These are phyloP conservation scores for Cebidichthys violaceus DNA, from an alignment of 2,113 vertebrate species.

Conservation along the genomic window DNA sequence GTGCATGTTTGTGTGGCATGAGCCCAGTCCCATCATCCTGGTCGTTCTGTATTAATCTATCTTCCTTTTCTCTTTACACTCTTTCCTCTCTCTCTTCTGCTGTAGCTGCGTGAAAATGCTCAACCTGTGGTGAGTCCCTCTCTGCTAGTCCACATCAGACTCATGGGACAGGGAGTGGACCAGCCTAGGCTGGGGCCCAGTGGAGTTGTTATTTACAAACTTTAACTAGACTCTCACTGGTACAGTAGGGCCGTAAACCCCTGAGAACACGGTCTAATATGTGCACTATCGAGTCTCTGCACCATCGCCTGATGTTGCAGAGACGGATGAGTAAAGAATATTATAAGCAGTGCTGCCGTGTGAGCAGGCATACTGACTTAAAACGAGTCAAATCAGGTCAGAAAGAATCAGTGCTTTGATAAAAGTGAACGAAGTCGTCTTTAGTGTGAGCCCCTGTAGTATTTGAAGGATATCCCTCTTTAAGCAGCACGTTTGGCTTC, in stretches of 20 bases:
- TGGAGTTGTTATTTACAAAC: conserved; percentile 37
- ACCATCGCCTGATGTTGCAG: background rate
- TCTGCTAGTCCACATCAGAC: conserved; percentile 92
- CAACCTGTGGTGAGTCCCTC: conserved; percentile 99
- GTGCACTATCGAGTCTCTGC: conserved; percentile 1
- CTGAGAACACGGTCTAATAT: conserved; percentile 10
- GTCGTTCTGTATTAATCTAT: conserved; percentile 92
- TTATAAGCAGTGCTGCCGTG: background rate
- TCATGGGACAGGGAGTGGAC: conserved; percentile 91
- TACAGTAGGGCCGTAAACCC: background rate
- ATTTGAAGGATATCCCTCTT: background rate
- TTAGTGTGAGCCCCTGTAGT: background rate
- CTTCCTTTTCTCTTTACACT: conserved; percentile 92
- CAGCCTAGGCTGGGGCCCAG: conserved; percentile 78
- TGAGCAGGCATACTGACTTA: background rate
- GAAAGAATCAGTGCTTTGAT: background rate
- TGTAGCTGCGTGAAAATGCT: conserved; percentile 99
- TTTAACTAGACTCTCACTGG: conserved; percentile 42
- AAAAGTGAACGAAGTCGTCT: background rate
- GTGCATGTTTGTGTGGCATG: conserved; percentile 73
- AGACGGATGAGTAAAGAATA: background rate
- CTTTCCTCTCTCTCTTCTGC: conserved; percentile 84
- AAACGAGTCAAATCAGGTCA: background rate
- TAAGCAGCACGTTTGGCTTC: conserved; percentile 11
- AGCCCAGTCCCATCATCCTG: conserved; percentile 84